A percentile compares a stretch with the other conserved stretches of the same genome.
Conservation (phyloP, 2,797 vertebrate genomes). For the Sebastes hopkinsi region DNA sequence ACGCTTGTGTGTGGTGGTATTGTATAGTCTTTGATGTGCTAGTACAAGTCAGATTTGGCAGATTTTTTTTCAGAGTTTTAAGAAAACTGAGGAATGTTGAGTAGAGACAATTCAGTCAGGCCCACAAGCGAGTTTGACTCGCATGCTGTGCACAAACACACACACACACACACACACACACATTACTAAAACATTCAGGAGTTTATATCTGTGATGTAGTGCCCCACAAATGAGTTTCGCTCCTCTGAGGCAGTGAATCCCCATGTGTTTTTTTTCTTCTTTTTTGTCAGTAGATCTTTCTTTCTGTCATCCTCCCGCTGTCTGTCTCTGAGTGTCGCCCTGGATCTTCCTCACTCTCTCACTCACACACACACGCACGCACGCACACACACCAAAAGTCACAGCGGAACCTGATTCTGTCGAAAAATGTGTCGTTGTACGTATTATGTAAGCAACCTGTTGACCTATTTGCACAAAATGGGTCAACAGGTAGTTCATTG, state of each 20-base stretch:
- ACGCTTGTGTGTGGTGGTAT: conserved; percentile 30
- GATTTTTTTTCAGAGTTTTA: conserved; percentile 23
- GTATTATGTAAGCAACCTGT: conserved; percentile 25
- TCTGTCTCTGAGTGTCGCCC: neutral
- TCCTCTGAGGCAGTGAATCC: conserved; percentile 16
- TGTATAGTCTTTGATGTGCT: conserved; percentile 58
- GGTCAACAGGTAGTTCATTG: conserved; percentile 49
- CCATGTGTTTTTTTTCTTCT: neutral
- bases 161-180: conserved; percentile 18
- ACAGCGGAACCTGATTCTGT: neutral
- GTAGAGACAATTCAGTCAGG: conserved; percentile 47
- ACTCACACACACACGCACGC: fast-evolving
- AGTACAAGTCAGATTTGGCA: conserved; percentile 50
- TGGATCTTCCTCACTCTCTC: neutral
- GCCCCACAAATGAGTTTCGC: conserved; percentile 27
- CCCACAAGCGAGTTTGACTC: conserved; percentile 37
- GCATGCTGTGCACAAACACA: conserved; percentile 7
- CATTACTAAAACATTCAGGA: neutral
- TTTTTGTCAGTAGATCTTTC: neutral
- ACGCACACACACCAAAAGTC: neutral
- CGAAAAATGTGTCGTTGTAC: neutral
- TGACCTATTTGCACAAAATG: conserved; percentile 56
- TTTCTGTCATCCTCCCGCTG: neutral
- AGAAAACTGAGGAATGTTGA: conserved; percentile 56
- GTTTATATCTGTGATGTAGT: conserved; percentile 42